Evolutionary conservation across 2,888 invertebrate genomes (phyloP).

Genomic region (Trisateles emortualis): DNA sequence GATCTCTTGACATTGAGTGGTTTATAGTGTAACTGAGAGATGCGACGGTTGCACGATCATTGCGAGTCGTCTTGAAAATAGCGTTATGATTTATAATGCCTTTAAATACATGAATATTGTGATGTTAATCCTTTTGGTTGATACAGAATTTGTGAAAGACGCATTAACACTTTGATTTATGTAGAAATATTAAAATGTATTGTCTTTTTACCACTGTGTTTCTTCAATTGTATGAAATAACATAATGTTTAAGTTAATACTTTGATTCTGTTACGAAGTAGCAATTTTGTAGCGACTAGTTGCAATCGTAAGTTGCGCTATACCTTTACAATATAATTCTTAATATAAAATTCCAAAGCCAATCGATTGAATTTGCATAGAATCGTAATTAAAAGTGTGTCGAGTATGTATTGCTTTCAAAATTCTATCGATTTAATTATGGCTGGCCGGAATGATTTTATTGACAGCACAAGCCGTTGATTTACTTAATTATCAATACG

Average conservation of each 20-base stretch:
- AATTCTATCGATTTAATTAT: conserved; percentile 55
- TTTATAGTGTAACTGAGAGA: conserved; percentile 37
- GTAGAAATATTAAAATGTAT: neutral
- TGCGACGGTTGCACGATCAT: conserved; percentile 34
- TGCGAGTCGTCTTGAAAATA: conserved; percentile 21
- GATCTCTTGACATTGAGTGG: conserved; percentile 53
- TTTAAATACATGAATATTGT: conserved; percentile 11
- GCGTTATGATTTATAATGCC: conserved; percentile 28
- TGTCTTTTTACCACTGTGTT: neutral
- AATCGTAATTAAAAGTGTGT: conserved; percentile 72
- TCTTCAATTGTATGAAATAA: too few relatives aligned
- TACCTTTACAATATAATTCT: conserved; percentile 6
- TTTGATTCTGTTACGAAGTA: neutral
- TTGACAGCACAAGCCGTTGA: conserved; percentile 46
- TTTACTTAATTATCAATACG: conserved; percentile 48
- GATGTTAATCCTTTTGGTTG: conserved; percentile 26
- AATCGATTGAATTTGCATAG: conserved; percentile 67
- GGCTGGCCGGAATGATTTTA: conserved; percentile 40
- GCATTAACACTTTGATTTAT: neutral
- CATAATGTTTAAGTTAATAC: neutral
- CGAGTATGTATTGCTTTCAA: conserved; percentile 52
- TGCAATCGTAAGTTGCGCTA: conserved; percentile 19
- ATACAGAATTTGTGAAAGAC: conserved; percentile 2
- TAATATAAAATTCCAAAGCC: conserved; percentile 48
- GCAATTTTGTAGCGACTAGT: conserved; percentile 12